phyloP scores from a whole-genome alignment of 2,797 vertebrate species.

The Rhodeus uyekii region DNA sequence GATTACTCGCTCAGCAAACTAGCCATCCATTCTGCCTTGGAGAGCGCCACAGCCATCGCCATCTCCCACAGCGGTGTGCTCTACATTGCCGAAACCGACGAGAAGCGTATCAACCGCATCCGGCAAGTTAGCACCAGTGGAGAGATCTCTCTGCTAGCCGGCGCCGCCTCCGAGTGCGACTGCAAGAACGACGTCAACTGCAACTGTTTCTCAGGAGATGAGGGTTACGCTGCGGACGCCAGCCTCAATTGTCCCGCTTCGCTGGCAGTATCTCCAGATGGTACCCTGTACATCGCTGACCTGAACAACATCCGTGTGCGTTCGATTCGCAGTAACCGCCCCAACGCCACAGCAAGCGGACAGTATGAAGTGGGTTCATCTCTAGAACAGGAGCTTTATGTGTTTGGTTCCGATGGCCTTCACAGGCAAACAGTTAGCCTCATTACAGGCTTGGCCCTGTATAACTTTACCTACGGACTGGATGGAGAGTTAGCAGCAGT shows the following conservation, averaged over 20 bases:
- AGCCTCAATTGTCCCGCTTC: slow-evolving; percentile 86
- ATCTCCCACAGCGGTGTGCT: slow-evolving; percentile 87
- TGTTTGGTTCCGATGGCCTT: slow-evolving; percentile 84
- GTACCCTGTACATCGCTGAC: slow-evolving; percentile 87
- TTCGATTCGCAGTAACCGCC: slow-evolving; percentile 82
- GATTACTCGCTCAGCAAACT: slow-evolving; percentile 90
- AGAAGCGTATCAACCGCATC: slow-evolving; percentile 90
- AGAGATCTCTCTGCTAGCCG: slow-evolving; percentile 88
- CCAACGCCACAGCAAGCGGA: slow-evolving; percentile 78
- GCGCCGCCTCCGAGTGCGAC: slow-evolving; percentile 87
- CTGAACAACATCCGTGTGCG: slow-evolving; percentile 89
- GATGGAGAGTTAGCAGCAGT: slow-evolving; percentile 79
- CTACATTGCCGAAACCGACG: slow-evolving; percentile 89
- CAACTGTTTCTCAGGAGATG: slow-evolving; percentile 88
- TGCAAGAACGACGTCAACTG: slow-evolving; percentile 92
- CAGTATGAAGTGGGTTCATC: slow-evolving; percentile 87
- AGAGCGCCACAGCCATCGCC: slow-evolving; percentile 87
- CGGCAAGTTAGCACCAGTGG: slow-evolving; percentile 88
- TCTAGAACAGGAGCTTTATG: slow-evolving; percentile 86
- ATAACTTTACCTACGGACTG: slow-evolving; percentile 85
- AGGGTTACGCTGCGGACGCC: slow-evolving; percentile 86
- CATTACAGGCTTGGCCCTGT: slow-evolving; percentile 84
- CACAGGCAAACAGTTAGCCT: slow-evolving; percentile 88
- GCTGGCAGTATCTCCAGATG: slow-evolving; percentile 85
- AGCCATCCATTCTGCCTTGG: slow-evolving; percentile 88